phyloP scores from a whole-genome alignment of 1,140 invertebrate genomes.

The Macrobrachium nipponense region DNA sequence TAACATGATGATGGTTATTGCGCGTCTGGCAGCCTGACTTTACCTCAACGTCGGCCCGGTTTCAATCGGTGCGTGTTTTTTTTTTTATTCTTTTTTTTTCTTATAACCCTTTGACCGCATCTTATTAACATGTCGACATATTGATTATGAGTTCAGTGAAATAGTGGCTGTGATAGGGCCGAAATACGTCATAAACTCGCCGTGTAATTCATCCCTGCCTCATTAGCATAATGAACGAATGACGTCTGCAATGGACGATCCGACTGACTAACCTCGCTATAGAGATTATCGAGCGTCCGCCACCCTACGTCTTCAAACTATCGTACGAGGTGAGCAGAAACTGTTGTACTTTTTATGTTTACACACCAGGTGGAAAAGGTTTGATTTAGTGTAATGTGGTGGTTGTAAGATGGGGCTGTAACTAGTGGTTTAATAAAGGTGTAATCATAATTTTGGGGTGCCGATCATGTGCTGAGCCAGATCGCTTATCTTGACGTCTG shows the following conservation, averaged over 20 bases:
- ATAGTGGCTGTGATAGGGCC: constrained; percentile 34
- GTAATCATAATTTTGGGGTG: not conserved
- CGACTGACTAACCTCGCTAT: not conserved
- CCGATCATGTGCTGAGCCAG: constrained; percentile 12
- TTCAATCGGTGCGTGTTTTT: not conserved
- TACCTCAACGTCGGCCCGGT: too few relatives aligned
- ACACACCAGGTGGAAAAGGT: not conserved
- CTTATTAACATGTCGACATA: constrained; percentile 35
- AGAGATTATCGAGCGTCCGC: not conserved
- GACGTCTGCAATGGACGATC: constrained; percentile 8
- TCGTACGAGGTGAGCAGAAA: too few relatives aligned
- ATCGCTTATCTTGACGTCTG: not conserved
- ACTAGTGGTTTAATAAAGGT: not conserved
- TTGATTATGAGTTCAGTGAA: constrained; percentile 44
- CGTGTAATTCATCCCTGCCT: constrained; percentile 36
- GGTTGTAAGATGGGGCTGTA: not conserved
- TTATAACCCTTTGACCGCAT: not conserved
- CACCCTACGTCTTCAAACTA: not conserved
- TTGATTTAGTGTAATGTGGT: too few relatives aligned
- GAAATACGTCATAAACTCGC: constrained; percentile 37
- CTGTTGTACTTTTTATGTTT: not conserved
- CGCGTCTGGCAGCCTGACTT: too few relatives aligned
- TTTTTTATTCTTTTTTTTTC: not conserved
- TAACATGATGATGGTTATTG: too few relatives aligned
- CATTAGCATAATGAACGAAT: constrained; percentile 32